These are phyloP conservation scores for Hoplostethus atlanticus DNA, from an alignment of 2,797 vertebrate species.

Conservation along the genomic window DNA sequence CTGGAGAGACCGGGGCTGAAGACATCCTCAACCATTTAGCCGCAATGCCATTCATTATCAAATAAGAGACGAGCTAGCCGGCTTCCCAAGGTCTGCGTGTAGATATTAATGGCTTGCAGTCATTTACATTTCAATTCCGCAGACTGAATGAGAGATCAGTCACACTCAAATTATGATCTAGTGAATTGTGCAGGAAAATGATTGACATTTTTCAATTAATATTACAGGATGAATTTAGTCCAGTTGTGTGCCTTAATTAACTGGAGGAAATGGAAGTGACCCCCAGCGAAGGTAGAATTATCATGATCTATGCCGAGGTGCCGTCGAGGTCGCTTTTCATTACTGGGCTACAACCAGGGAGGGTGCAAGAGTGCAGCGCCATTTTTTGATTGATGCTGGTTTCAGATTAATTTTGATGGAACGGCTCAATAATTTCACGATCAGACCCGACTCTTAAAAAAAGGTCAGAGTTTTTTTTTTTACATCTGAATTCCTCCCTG, in stretches of 20 bases:
- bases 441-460: conserved; percentile 32
- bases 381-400: conserved; percentile 53
- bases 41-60: conserved; percentile 52
- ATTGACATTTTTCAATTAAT: conserved; percentile 77
- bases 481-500: conserved; percentile 39
- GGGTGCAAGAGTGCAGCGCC: conserved; percentile 22
- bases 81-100: conserved; percentile 43
- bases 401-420: conserved; percentile 49
- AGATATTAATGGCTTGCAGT: conserved; percentile 56
- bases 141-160: conserved; percentile 52
- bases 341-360: conserved; percentile 28
- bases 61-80: conserved; percentile 20
- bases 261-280: conserved; percentile 65
- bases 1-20: conserved; percentile 16
- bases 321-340: conserved; percentile 29
- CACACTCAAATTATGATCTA: conserved; percentile 41
- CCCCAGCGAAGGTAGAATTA: conserved; percentile 46
- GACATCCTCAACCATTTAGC: conserved; percentile 34
- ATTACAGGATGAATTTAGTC: conserved; percentile 56
- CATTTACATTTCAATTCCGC: conserved; percentile 70
- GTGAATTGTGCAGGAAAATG: conserved; percentile 60
- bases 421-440: conserved; percentile 54
- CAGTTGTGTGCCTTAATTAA: conserved; percentile 70
- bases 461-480: conserved; percentile 19
- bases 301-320: conserved; percentile 30